Conservation (phyloP, 2,113 vertebrate species). For the Varanus salvator region DNA sequence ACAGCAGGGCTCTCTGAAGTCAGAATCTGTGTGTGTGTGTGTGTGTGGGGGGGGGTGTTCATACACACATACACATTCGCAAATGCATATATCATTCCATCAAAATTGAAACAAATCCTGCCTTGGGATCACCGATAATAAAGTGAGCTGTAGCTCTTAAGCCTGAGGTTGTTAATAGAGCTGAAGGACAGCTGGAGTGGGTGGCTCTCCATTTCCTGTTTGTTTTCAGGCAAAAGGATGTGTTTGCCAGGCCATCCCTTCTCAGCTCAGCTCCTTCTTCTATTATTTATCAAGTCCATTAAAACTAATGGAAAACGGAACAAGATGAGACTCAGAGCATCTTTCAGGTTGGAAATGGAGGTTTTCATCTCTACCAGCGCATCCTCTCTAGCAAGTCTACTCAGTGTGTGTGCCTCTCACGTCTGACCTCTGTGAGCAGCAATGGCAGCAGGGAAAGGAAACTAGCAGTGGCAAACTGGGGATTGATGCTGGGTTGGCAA, state of each 20-base stretch:
- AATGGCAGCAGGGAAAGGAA: background rate
- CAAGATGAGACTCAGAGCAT: conserved; percentile 29
- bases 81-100: background rate
- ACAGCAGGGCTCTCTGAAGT: too few species aligned
- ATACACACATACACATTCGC: too few species aligned
- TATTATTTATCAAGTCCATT: conserved; percentile 73
- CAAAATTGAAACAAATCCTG: conserved; percentile 27
- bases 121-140: conserved; percentile 33
- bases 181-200: conserved; percentile 58
- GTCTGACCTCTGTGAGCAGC: background rate
- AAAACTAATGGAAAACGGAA: conserved; percentile 64
- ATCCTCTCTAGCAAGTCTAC: background rate
- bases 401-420: background rate
- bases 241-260: conserved; percentile 54
- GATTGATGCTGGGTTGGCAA: background rate
- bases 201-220: conserved; percentile 51
- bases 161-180: conserved; percentile 54
- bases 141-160: conserved; percentile 50
- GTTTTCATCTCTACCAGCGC: conserved; percentile 22
- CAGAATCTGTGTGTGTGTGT: too few species aligned
- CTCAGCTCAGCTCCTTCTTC: conserved; percentile 55
- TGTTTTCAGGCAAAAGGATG: conserved; percentile 53
- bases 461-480: background rate
- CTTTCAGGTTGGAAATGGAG: conserved; percentile 38
- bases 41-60: too few species aligned